Conservation (phyloP, 2,113 vertebrate species). For the Etheostoma spectabile region DNA sequence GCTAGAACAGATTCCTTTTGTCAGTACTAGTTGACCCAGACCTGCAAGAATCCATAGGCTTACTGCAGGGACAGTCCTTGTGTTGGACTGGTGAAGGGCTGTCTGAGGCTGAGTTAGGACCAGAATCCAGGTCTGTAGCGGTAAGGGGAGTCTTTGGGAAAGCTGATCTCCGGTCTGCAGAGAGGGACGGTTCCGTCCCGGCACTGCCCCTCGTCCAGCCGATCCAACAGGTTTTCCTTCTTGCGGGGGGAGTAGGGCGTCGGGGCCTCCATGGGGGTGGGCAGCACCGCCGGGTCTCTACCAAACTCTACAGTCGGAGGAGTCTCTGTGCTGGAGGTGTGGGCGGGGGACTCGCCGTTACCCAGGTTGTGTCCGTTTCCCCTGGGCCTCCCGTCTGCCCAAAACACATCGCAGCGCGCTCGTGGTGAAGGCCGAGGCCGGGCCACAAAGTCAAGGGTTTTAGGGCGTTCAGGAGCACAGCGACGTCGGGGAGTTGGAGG, state of each 20-base stretch:
- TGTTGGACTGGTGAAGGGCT: constrained; percentile 2
- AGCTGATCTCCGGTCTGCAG: constrained; percentile 88
- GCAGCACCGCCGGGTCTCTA: constrained; percentile 88
- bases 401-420: constrained; percentile 89
- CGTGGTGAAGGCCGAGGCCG: constrained; percentile 93
- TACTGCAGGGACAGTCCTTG: constrained; percentile 7
- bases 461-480: constrained; percentile 94
- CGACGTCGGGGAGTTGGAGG: constrained; percentile 94
- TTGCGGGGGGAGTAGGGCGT: constrained; percentile 85
- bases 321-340: constrained; percentile 95
- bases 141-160: constrained; percentile 87
- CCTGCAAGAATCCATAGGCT: constrained; percentile 15
- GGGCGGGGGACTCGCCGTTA: constrained; percentile 90
- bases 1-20: constrained; percentile 12
- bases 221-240: constrained; percentile 90
- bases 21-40: constrained; percentile 6
- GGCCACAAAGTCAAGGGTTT: constrained; percentile 94
- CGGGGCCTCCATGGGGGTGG: constrained; percentile 85
- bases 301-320: constrained; percentile 94
- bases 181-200: constrained; percentile 92
- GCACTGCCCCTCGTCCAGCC: constrained; percentile 92
- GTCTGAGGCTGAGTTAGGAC: constrained; percentile 81
- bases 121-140: constrained; percentile 91
- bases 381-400: constrained; percentile 84
- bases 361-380: constrained; percentile 68